These are phyloP conservation scores for Myotis planiceps DNA, from an alignment of 2,797 vertebrate genomes.

Conservation along the genomic window DNA sequence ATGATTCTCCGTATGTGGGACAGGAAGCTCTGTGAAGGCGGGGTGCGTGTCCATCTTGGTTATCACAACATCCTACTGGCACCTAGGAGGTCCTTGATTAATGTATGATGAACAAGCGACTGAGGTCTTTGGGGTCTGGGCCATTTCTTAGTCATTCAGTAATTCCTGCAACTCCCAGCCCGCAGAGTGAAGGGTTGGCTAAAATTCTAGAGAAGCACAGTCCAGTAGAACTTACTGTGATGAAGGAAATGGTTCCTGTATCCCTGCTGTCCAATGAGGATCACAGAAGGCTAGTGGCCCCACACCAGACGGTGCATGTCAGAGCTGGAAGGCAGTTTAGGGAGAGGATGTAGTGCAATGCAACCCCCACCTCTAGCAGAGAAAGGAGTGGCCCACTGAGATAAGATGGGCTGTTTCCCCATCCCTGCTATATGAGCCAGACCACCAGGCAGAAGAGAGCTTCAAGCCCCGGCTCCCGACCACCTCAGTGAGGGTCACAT, in stretches of 20 bases:
- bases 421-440: not conserved
- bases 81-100: not conserved
- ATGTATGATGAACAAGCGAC: not conserved
- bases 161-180: not conserved
- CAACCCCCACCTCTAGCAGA: not conserved
- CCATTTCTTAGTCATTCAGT: not conserved
- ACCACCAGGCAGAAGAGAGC: not conserved
- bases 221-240: not conserved
- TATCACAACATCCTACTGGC: not conserved
- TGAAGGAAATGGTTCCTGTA: not conserved
- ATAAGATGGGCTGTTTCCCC: not conserved
- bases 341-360: too few relatives aligned
- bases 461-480: not conserved
- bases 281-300: not conserved
- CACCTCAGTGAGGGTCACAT: not conserved
- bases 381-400: not conserved
- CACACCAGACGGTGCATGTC: not conserved
- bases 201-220: not conserved
- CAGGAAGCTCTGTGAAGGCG: not conserved
- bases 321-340: not conserved
- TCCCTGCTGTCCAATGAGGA: not conserved
- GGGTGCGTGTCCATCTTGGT: not conserved
- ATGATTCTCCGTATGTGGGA: not conserved
- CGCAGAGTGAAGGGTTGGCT: not conserved
- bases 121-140: not conserved